Base-by-base conservation (phyloP, 2,113 vertebrate species). In the Microtus montanus region DNA sequence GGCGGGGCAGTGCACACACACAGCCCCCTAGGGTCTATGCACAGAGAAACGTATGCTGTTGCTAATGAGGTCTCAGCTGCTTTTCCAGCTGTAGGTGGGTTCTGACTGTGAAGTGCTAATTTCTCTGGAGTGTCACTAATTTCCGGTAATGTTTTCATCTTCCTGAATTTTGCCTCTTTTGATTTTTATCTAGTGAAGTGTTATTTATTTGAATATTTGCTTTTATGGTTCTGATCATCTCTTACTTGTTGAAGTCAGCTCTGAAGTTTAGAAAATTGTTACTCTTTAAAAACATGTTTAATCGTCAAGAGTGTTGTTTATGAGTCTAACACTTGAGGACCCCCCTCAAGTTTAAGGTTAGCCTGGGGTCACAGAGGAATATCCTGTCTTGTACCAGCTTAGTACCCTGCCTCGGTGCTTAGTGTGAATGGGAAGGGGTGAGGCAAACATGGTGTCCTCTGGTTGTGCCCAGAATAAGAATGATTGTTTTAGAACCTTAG, bases 41-140 rank as follows among this genome's bases (percentile, higher is more conserved):
- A 73, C 22, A 54, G 33, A 41, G 54, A 3, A 1, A 0, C 3
- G 0, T 2, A 1, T 4, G 10, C 17, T 44, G 8, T 10, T 7
- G 3, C 47, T 19, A 22, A 22, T 2, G 10, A 12, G 70, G 6
- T 49, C 2, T 22, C 58, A 4, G 35, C 7, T 20, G 26, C 54
- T 52, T 41, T n/a, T 22, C 2, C 44, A 6, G 22, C 85, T 17
- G 5, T 13, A 70, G 38, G 44, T 26, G 13, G 49, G 28, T 20
- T 24, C 22, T 30, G n/a, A 9, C 11, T 35, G 5, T 3, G 19
- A 79, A 7, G 24, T 26, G 14, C 30, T 19, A 4, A 35, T 66
- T 66, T 28, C 17, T 26, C 8, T 66, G 66, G 52, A 58, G 44
- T 74, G 44, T 61, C 78, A 38, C 49, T 26, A 10, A 26, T 41